phyloP scores from a whole-genome alignment of 2,888 invertebrate species.

The Sesia apiformis region DNA sequence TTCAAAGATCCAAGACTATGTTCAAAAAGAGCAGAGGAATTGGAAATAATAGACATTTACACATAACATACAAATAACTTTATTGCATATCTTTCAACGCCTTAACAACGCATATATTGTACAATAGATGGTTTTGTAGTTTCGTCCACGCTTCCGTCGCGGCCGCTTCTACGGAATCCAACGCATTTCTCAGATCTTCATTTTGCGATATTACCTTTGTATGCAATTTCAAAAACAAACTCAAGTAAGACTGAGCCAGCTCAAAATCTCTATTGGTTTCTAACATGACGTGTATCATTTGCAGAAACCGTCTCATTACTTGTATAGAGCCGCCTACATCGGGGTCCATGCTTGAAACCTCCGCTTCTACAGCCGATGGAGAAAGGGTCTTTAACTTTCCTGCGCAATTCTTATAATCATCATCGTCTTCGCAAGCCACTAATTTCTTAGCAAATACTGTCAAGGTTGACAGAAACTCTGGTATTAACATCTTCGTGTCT shows the following conservation, averaged over 20 bases:
- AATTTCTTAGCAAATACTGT: slow-evolving; percentile 81
- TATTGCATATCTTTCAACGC: slow-evolving; percentile 79
- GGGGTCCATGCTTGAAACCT: slow-evolving; percentile 86
- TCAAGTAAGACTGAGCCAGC: slow-evolving; percentile 90
- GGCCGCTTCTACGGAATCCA: slow-evolving; percentile 74
- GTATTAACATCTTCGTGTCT: slow-evolving; percentile 70
- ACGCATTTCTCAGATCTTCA: slow-evolving; percentile 64
- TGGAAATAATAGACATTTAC: no score
- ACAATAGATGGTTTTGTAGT: slow-evolving; percentile 80
- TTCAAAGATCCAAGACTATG: no score
- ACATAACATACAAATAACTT: slow-evolving; percentile 5
- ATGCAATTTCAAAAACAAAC: slow-evolving; percentile 89
- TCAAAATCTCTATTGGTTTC: slow-evolving; percentile 89
- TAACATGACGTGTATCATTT: slow-evolving; percentile 81
- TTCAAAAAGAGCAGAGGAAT: no score
- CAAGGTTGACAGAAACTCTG: slow-evolving; percentile 77
- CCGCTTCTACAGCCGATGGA: slow-evolving; percentile 90
- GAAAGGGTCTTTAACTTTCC: slow-evolving; percentile 79
- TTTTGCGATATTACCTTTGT: slow-evolving; percentile 75
- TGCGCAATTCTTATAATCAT: slow-evolving; percentile 74
- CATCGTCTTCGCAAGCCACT: slow-evolving; percentile 54
- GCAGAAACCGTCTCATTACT: slow-evolving; percentile 85
- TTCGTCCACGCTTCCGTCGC: slow-evolving; percentile 78
- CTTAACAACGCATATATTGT: slow-evolving; percentile 84
- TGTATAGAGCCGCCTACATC: slow-evolving; percentile 81